A percentile compares a stretch with the other conserved stretches of the same genome.
These are phyloP conservation scores for Pseudorasbora parva DNA, from an alignment of 2,113 vertebrate species.

Conservation along the genomic window DNA sequence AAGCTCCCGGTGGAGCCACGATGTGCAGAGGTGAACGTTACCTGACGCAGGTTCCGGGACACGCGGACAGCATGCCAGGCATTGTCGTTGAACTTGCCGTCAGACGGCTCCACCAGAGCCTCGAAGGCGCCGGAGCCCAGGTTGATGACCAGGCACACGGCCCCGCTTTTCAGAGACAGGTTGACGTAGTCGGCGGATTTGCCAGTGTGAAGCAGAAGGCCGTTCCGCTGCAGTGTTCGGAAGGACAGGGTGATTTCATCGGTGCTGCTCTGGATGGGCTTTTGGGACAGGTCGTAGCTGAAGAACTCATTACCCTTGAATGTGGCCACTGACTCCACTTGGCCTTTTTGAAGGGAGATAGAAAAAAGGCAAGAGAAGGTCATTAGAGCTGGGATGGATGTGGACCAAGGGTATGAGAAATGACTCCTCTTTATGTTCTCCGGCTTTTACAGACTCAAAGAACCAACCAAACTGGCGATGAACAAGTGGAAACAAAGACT, in stretches of 20 bases:
- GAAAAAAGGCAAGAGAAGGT: conserved; percentile 32
- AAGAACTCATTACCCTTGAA: conserved; percentile 95
- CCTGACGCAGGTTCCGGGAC: conserved; percentile 96
- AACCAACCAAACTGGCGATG: background rate
- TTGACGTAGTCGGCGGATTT: conserved; percentile 94
- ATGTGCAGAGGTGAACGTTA: conserved; percentile 63
- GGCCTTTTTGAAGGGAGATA: conserved; percentile 75
- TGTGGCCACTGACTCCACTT: conserved; percentile 91
- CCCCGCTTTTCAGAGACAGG: conserved; percentile 90
- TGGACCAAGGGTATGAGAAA: background rate
- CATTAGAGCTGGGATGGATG: conserved; percentile 12
- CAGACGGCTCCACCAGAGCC: conserved; percentile 91
- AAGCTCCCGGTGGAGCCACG: background rate
- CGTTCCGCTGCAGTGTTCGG: conserved; percentile 90
- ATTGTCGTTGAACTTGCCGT: conserved; percentile 92
- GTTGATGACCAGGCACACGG: conserved; percentile 95
- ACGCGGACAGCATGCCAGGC: conserved; percentile 91
- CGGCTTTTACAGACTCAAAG: background rate
- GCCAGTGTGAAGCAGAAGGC: conserved; percentile 94
- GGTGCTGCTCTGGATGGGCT: conserved; percentile 95
- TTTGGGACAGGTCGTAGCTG: conserved; percentile 96
- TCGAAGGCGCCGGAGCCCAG: conserved; percentile 94
- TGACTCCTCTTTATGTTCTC: background rate
- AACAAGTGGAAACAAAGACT: background rate
- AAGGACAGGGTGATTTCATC: conserved; percentile 96